Evolutionary conservation across 2,797 vertebrate species (phyloP), one percentile per base, ranked within the genome.

Genomic region (Eupleurogrammus muticus): DNA sequence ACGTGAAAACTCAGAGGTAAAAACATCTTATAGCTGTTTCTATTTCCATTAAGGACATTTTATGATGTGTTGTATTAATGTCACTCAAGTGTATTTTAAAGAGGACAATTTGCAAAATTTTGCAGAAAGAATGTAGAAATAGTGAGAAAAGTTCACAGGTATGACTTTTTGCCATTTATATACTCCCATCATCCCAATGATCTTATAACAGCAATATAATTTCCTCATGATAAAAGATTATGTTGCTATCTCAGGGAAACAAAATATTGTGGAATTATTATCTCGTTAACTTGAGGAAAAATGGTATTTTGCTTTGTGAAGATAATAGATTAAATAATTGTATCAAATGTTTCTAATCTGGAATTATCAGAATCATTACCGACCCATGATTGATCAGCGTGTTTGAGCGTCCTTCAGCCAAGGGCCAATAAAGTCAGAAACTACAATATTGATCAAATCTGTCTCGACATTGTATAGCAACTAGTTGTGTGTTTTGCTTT

Each of bases 211-310:
- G 46, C 48, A 52, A 36, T 28, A 36, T 61, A 1, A 58, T 46
- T 58, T 58, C 9, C 53, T 57, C 36, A 36, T 24, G 47, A 58
- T 28, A 52, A 42, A 13, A 11, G 24, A 46, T 56, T 44, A 35
- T 23, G 59, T 35, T 35, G 69, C 35, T 58, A 44, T 42, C 14
- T 24, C 5, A n/a, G 28, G 56, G 16, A 44, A 51, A 64, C 52
- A 56, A 48, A 70, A 38, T 49, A 35, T 11, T 51, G n/a, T 35
- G 42, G n/a, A 59, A 53, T 9, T 8, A 11, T 36, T 36, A 28
- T 6, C 28, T 28, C 28, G 28, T 28, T 28, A 28, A 28, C 28
- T 28, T 28, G 28, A 28, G 28, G n/a, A 28, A 28, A 28, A 28
- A 28, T 28, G 28, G 28, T 36, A 9, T 9, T 36, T 36, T 36